Conservation (phyloP, 2,113 vertebrate species). For the Dipodomys stephensi region DNA sequence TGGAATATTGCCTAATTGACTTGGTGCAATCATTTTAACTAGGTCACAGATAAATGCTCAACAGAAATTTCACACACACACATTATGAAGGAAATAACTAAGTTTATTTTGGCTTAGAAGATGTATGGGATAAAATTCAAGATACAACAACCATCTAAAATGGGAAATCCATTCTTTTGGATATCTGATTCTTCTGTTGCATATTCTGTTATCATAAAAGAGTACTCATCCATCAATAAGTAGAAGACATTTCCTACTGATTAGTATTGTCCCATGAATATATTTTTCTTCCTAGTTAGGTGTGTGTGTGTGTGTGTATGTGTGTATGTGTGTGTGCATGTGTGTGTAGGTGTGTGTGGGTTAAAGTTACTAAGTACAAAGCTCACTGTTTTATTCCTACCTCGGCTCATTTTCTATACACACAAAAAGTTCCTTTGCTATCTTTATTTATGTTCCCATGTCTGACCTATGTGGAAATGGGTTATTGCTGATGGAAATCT, state of each 20-base stretch:
- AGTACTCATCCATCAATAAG: background rate
- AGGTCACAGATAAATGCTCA: background rate
- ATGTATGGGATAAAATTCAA: background rate
- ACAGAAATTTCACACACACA: background rate
- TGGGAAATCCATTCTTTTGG: background rate
- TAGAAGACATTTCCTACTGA: background rate
- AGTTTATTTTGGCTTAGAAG: background rate
- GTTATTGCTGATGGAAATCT: background rate
- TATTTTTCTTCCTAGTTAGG: background rate
- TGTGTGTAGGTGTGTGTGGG: background rate
- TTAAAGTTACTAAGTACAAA: background rate
- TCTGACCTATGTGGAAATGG: background rate
- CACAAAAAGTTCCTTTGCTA: background rate
- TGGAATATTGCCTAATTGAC: background rate
- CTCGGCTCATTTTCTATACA: background rate
- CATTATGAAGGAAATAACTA: constrained; percentile 19
- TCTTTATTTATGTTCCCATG: background rate
- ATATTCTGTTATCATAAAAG: background rate
- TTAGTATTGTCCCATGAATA: background rate
- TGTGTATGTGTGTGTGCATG: background rate
- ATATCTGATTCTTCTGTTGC: background rate
- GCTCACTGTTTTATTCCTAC: background rate
- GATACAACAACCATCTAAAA: background rate
- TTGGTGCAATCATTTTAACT: background rate
- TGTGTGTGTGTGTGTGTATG: accelerated